Percentiles rank a stretch among this genome's conserved stretches.
Evolutionary conservation across 2,113 vertebrate species (phyloP).

Genomic region (Nipponia nippon): DNA sequence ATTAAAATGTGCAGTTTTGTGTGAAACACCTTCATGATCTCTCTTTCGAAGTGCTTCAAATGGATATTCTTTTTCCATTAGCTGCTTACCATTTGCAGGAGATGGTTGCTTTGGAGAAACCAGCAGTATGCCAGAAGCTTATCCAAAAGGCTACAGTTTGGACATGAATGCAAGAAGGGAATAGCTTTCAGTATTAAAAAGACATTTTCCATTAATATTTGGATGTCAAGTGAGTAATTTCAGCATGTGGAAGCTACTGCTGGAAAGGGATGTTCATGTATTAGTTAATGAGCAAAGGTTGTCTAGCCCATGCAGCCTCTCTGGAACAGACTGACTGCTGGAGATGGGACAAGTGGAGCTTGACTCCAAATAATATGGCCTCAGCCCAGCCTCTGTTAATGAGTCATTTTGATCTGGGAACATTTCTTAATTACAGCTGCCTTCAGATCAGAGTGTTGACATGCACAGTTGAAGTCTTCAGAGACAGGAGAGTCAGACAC

Average conservation of each 20-base stretch:
- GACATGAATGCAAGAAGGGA: neutral
- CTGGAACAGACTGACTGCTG: neutral
- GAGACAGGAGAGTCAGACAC: neutral
- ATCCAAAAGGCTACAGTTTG: neutral
- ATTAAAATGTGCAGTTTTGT: neutral
- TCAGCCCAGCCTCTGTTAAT: neutral
- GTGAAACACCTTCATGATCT: neutral
- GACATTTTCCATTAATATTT: conserved; percentile 13
- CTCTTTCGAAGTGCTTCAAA: neutral
- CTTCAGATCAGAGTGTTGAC: neutral
- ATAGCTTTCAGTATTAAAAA: neutral
- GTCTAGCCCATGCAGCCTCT: neutral
- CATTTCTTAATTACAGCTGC: neutral
- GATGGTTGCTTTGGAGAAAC: neutral
- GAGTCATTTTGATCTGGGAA: conserved; percentile 32
- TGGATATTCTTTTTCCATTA: neutral
- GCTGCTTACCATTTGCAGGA: neutral
- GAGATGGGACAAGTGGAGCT: neutral
- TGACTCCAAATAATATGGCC: neutral
- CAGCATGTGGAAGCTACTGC: conserved; percentile 35
- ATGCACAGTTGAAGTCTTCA: neutral
- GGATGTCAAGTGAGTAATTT: conserved; percentile 19
- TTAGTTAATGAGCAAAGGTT: neutral
- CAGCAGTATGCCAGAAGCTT: neutral
- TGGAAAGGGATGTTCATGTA: neutral